phyloP scores from a whole-genome alignment of 2,797 vertebrate species.

The Thaleichthys pacificus region DNA sequence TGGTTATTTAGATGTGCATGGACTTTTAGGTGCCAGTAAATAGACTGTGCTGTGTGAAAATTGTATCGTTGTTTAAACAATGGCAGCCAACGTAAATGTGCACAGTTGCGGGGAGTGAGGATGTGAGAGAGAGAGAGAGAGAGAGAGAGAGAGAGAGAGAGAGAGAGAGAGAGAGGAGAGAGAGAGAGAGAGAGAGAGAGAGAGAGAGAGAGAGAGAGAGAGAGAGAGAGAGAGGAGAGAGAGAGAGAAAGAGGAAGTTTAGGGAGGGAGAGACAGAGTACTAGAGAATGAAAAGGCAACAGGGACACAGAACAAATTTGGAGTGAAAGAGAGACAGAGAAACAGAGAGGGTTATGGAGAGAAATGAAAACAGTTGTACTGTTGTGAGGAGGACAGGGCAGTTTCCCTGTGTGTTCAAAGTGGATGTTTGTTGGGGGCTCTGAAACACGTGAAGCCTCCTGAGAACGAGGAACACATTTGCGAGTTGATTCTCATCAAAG shows the following conservation, averaged over 20 bases:
- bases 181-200: not conserved
- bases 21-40: not conserved
- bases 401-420: slow-evolving; percentile 63
- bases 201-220: not conserved
- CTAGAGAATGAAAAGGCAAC: not conserved
- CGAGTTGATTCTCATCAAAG: slow-evolving; percentile 81
- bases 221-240: not conserved
- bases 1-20: not conserved
- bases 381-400: slow-evolving; percentile 55
- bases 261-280: not conserved
- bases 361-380: slow-evolving; percentile 46
- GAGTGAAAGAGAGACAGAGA: slow-evolving; percentile 22
- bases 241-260: not conserved
- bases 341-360: slow-evolving; percentile 39
- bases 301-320: slow-evolving; percentile 13
- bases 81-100: too few species aligned
- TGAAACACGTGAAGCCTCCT: slow-evolving; percentile 66
- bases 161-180: slow-evolving; percentile 2
- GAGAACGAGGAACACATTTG: slow-evolving; percentile 70
- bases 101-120: not conserved
- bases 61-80: not conserved
- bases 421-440: slow-evolving; percentile 48
- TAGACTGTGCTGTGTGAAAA: not conserved
- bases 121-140: not conserved
- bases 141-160: not conserved